A percentile compares a stretch with the other conserved stretches of the same genome.
Conservation (phyloP, 2,797 vertebrate species). For the Pseudotriccus pelzelni region DNA sequence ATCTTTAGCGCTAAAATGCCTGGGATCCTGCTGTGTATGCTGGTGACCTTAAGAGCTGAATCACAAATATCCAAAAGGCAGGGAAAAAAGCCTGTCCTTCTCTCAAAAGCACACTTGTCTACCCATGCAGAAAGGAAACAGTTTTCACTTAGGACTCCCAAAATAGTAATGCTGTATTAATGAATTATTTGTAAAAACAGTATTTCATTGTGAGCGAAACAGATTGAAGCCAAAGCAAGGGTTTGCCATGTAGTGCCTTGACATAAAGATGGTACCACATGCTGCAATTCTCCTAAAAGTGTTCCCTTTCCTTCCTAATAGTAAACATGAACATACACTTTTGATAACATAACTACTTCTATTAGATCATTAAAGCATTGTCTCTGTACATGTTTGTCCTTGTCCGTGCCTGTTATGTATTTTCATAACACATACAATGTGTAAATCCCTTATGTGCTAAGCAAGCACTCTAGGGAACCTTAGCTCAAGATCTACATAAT, state of each 20-base stretch:
- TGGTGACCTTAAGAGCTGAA: constrained; percentile 18
- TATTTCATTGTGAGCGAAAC: not conserved
- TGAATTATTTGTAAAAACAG: constrained; percentile 22
- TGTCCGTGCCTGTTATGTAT: fast-evolving
- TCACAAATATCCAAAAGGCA: not conserved
- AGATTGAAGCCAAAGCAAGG: not conserved
- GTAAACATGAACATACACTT: not conserved
- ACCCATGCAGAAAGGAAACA: constrained; percentile 4
- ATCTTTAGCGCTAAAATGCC: not conserved
- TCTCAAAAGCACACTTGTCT: not conserved
- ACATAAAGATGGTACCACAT: not conserved
- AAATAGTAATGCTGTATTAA: constrained; percentile 29
- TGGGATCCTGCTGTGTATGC: not conserved
- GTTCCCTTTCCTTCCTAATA: not conserved
- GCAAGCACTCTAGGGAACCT: not conserved
- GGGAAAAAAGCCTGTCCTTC: not conserved
- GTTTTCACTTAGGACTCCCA: not conserved
- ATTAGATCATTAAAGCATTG: not conserved
- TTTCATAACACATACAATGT: not conserved
- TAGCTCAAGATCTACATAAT: not conserved
- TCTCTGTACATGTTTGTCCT: not conserved
- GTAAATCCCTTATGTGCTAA: not conserved
- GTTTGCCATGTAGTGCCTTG: not conserved
- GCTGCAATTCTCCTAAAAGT: not conserved
- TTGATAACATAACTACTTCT: not conserved